Evolutionary conservation across 2,113 vertebrate species (phyloP).

Genomic region (Trichomycterus rosablanca): DNA sequence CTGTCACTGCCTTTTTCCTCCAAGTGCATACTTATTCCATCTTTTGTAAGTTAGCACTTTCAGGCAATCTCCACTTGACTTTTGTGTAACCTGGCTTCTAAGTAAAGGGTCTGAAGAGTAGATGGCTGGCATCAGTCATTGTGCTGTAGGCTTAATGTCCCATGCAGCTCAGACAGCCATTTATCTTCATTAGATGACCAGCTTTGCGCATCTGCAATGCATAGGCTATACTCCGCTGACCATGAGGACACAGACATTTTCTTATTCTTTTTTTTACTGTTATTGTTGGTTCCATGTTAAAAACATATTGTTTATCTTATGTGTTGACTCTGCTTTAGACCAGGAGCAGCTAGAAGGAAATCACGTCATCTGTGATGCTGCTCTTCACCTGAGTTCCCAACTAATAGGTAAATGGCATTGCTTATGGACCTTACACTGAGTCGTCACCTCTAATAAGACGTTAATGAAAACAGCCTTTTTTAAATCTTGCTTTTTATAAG

Average conservation of each 20-base stretch:
- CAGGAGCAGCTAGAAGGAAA: conserved; percentile 3
- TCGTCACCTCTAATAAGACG: neutral
- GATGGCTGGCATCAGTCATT: conserved; percentile 47
- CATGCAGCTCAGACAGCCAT: conserved; percentile 40
- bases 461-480: no score
- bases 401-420: conserved; percentile 28
- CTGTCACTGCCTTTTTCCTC: neutral
- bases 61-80: conserved; percentile 10
- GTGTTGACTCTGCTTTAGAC: no score
- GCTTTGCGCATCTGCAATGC: conserved; percentile 40
- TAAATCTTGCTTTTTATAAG: neutral
- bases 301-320: no score
- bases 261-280: no score
- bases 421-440: neutral
- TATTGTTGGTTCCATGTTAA: no score
- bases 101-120: neutral
- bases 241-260: neutral
- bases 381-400: neutral
- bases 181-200: conserved; percentile 29
- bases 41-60: conserved; percentile 1
- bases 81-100: neutral
- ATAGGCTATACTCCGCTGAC: conserved; percentile 11
- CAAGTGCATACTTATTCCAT: neutral
- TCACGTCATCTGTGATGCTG: neutral
- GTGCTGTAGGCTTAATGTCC: conserved; percentile 51